Conservation (phyloP, 2,888 invertebrate species). For the Eudiplozoon nipponicum region DNA sequence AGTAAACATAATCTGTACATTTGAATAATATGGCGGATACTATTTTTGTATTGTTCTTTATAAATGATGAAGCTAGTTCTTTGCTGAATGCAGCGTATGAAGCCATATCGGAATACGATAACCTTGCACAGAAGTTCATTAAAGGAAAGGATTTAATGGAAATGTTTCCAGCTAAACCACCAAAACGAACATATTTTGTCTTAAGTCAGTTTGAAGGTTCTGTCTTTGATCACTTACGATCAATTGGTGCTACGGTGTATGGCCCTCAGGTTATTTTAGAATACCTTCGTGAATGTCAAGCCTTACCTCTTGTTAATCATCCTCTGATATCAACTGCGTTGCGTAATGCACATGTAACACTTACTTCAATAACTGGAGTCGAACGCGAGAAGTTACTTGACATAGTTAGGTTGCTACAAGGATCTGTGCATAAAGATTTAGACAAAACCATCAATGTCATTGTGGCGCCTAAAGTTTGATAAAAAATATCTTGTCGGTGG, state of each 20-base stretch:
- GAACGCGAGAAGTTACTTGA: conserved; percentile 5
- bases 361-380: conserved; percentile 12
- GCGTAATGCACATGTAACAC: conserved; percentile 8
- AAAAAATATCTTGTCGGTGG: conserved; percentile 34
- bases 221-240: conserved; percentile 6
- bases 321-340: conserved; percentile 16
- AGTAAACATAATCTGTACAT: too few species aligned
- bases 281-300: conserved; percentile 11
- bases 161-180: too few species aligned
- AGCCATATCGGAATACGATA: too few species aligned
- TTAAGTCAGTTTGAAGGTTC: conserved; percentile 6
- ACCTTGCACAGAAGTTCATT: too few species aligned
- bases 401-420: conserved; percentile 14
- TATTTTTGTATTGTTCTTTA: too few species aligned
- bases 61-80: too few species aligned
- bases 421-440: conserved; percentile 7
- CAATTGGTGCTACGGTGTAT: conserved; percentile 4
- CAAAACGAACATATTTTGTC: too few species aligned
- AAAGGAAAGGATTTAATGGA: too few species aligned
- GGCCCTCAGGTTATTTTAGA: conserved; percentile 15
- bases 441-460: conserved; percentile 13
- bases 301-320: conserved; percentile 12
- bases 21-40: too few species aligned
- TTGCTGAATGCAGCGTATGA: too few species aligned
- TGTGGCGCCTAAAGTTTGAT: conserved; percentile 20